Percentiles rank a stretch among this genome's conserved stretches.
These are phyloP conservation scores for Anser cygnoides DNA, from an alignment of 2,113 vertebrate genomes.

Conservation along the genomic window DNA sequence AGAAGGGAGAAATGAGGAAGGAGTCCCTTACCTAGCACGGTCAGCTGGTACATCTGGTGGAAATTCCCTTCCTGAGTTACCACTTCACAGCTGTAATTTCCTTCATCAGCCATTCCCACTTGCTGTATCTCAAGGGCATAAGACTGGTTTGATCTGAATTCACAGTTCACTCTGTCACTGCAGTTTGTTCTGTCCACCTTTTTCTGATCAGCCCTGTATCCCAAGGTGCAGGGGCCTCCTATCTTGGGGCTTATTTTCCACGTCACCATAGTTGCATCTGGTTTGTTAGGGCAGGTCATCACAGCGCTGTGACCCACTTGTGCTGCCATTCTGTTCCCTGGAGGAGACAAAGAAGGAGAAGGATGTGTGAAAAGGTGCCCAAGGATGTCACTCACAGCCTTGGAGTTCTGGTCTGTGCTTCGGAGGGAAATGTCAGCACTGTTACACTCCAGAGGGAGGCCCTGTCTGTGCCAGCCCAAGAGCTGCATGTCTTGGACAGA, in stretches of 20 bases:
- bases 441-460: accelerated
- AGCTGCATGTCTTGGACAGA: accelerated
- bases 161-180: constrained; percentile 37
- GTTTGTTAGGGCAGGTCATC: not conserved
- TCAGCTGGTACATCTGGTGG: accelerated
- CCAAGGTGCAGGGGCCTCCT: not conserved
- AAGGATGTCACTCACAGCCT: not conserved
- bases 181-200: not conserved
- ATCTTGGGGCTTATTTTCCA: constrained; percentile 25
- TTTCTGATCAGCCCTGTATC: not conserved
- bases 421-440: not conserved
- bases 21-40: constrained; percentile 61
- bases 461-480: not conserved
- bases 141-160: not conserved
- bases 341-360: not conserved
- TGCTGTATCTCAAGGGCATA: constrained; percentile 16
- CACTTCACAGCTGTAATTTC: constrained; percentile 23
- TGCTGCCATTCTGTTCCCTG: not conserved
- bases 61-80: not conserved
- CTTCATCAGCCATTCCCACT: constrained; percentile 47
- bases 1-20: not conserved
- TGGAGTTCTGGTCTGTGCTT: not conserved
- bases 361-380: accelerated
- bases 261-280: accelerated
- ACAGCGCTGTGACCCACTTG: not conserved